A percentile compares a stretch with the other conserved stretches of the same genome.
Conservation (phyloP, 2,888 invertebrate species). For the Clanis bilineata region DNA sequence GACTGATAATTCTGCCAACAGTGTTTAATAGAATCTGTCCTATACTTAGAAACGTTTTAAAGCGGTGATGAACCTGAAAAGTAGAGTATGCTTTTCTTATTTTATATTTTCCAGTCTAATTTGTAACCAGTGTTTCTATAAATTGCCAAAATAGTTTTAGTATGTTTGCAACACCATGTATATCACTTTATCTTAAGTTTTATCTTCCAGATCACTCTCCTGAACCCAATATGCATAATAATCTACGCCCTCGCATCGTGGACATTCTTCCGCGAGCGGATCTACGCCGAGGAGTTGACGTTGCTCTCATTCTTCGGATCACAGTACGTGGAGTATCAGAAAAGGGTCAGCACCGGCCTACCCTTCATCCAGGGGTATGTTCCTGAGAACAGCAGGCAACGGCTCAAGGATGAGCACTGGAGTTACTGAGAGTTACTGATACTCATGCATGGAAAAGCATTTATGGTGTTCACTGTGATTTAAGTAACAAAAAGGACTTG, state of each 20-base stretch:
- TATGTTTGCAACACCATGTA: neutral
- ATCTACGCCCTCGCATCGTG: constrained; percentile 93
- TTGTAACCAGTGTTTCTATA: too few species aligned
- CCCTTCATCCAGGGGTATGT: constrained; percentile 41
- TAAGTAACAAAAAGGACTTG: neutral
- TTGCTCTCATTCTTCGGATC: constrained; percentile 95
- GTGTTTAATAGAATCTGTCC: too few species aligned
- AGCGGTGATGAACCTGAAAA: too few species aligned
- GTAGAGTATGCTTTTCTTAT: too few species aligned
- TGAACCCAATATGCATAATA: constrained; percentile 94
- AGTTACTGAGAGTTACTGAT: constrained; percentile 34
- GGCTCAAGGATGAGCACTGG: constrained; percentile 38
- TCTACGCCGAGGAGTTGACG: constrained; percentile 93
- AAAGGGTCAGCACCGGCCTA: constrained; percentile 82
- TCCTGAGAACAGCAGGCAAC: constrained; percentile 35
- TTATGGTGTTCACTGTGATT: neutral
- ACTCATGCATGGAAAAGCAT: neutral
- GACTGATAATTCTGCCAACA: too few species aligned
- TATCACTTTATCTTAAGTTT: neutral
- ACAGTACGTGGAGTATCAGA: constrained; percentile 93
- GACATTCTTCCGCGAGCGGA: constrained; percentile 94
- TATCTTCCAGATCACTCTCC: constrained; percentile 86
- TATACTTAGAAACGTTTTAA: too few species aligned
- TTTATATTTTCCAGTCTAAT: too few species aligned
- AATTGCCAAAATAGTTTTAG: too few species aligned